Conservation (phyloP, 2,888 invertebrate genomes). For the Timema cristinae region DNA sequence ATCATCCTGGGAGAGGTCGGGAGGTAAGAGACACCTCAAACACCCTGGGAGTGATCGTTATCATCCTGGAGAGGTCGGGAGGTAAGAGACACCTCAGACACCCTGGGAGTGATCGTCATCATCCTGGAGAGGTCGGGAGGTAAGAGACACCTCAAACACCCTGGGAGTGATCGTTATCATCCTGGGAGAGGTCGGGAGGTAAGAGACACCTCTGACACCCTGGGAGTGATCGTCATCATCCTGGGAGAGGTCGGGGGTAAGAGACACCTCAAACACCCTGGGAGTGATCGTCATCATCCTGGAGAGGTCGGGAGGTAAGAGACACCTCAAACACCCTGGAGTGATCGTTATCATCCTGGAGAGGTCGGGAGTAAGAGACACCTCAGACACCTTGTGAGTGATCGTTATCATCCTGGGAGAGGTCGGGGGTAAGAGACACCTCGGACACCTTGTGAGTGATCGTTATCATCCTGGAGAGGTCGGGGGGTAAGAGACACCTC, state of each 20-base stretch:
- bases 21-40: conserved; percentile 42
- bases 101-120: conserved; percentile 64
- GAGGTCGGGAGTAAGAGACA: conserved; percentile 61
- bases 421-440: conserved; percentile 54
- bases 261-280: conserved; percentile 44
- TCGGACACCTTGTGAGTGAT: conserved; percentile 55
- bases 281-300: conserved; percentile 66
- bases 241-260: conserved; percentile 66
- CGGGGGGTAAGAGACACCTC: conserved; percentile 52
- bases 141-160: too few species aligned
- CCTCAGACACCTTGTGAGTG: conserved; percentile 53
- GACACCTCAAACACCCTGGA: conserved; percentile 50
- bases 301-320: conserved; percentile 58
- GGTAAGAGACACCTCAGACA: conserved; percentile 32
- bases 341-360: conserved; percentile 65
- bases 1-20: conserved; percentile 67
- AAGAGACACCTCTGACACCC: conserved; percentile 41
- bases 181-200: conserved; percentile 66
- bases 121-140: conserved; percentile 66
- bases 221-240: conserved; percentile 65
- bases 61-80: conserved; percentile 64
- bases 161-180: conserved; percentile 66
- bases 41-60: conserved; percentile 61
- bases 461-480: conserved; percentile 64
- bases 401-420: conserved; percentile 66